These are phyloP conservation scores for Glareola pratincola DNA, from an alignment of 2,113 vertebrate genomes.

Conservation along the genomic window DNA sequence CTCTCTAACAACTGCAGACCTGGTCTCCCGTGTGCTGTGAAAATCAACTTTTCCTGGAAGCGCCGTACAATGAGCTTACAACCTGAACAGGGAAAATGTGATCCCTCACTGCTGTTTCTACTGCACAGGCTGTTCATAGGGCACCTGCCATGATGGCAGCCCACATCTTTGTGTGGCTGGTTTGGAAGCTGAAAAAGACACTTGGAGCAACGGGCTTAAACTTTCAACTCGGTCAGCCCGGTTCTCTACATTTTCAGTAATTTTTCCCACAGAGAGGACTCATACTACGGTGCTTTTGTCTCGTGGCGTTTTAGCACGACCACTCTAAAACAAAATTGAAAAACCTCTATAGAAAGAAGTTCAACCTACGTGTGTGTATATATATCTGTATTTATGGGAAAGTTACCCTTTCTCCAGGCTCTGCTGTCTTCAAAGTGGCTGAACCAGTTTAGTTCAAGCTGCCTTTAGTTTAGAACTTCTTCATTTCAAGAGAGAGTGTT, in stretches of 20 bases:
- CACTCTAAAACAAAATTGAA: background rate
- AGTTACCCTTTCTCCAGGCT: background rate
- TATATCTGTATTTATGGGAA: background rate
- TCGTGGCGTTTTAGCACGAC: background rate
- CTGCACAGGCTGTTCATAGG: accelerated
- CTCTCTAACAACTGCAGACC: background rate
- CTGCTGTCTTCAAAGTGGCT: background rate
- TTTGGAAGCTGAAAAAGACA: background rate
- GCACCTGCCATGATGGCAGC: background rate
- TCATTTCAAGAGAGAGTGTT: background rate
- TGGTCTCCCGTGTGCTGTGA: background rate
- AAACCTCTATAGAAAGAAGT: accelerated
- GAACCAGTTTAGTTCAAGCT: background rate
- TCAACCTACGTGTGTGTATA: background rate
- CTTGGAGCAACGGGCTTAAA: background rate
- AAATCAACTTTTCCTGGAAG: background rate
- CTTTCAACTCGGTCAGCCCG: background rate
- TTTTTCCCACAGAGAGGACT: background rate
- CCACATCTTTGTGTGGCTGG: background rate
- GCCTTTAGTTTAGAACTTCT: background rate
- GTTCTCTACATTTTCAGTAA: background rate
- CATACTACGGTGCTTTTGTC: accelerated
- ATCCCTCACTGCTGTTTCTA: background rate
- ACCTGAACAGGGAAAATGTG: background rate
- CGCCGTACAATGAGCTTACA: background rate